Evolutionary conservation across 1,140 invertebrate species (phyloP), one percentile per base, ranked within the genome.

Genomic region (Scaptomyza hsui): DNA sequence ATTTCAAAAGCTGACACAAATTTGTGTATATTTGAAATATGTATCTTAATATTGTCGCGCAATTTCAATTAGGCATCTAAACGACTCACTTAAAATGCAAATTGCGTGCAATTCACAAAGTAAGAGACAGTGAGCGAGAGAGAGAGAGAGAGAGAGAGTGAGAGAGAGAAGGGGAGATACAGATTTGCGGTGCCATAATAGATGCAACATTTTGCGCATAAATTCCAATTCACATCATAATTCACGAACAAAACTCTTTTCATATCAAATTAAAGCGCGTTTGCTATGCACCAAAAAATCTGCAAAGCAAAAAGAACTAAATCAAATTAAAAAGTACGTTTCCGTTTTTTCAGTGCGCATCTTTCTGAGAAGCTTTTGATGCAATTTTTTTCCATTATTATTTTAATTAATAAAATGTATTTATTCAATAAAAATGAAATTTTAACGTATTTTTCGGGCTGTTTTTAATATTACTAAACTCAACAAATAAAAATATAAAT

Each of bases 1-100:
- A 29, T 6, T 37, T 59, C 6, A 29, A 10, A 55, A 42, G 35
- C 3, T 64, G 60, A 70, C 51, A 63, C 13, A 63, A 42, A 70
- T 70, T 63, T 62, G 63, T 53, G 61, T 57, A 53, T 64, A 64
- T 64, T 76, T 21, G 13, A 41, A 71, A 81, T 78, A 75, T 88
- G 75, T 70, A 78, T 88, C 75, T 78, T 52, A 59, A 75, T 73
- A 64, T 75, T 72, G 73, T 68, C 62, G 56, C 16, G 51, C 52
- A 68, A 68, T 77, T 77, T 77, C 78, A 86, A 86, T 86, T 86
- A 88, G 63, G 74, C 74, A 32, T 35, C 82, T 88, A 88, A 86
- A 78, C 81, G 82, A 82, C 74, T 81, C 82, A 81, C 78, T 86
- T 88, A 75, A 88, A 86, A 86, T 86, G 82, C 81, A 86, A 86